Percentiles rank a stretch among this genome's conserved stretches.
These are phyloP conservation scores for Mythimna pallens DNA, from an alignment of 2,888 invertebrate genomes.

Conservation along the genomic window DNA sequence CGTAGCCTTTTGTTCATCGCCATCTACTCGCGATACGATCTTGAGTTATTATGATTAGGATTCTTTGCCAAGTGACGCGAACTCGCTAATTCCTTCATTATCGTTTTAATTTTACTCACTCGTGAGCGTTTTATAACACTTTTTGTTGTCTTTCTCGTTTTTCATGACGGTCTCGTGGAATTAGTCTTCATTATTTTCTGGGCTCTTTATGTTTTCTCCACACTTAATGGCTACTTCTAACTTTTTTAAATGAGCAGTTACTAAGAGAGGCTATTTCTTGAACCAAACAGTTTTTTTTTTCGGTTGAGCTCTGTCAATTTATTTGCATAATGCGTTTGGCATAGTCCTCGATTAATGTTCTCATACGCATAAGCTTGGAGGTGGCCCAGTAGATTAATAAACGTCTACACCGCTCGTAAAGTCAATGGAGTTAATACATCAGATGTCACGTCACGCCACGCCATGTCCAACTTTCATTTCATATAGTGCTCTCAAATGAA, in stretches of 20 bases:
- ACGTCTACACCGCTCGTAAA: constrained; percentile 85
- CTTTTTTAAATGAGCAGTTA: constrained; percentile 5
- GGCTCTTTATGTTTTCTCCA: constrained; percentile 36
- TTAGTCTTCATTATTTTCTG: constrained; percentile 53
- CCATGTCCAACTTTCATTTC: constrained; percentile 84
- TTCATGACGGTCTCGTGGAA: constrained; percentile 45
- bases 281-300: constrained; percentile 8
- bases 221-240: constrained; percentile 21
- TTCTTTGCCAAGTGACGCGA: constrained; percentile 89
- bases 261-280: background rate
- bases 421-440: constrained; percentile 88
- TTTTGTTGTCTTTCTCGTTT: constrained; percentile 64
- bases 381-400: constrained; percentile 86
- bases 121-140: constrained; percentile 70
- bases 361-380: constrained; percentile 75
- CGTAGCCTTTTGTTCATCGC: constrained; percentile 89
- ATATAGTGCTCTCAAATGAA: constrained; percentile 88
- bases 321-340: constrained; percentile 70
- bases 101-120: constrained; percentile 82
- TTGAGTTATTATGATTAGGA: constrained; percentile 91
- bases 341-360: constrained; percentile 79
- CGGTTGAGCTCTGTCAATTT: constrained; percentile 53
- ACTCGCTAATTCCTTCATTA: constrained; percentile 88
- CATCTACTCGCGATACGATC: constrained; percentile 87
- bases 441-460: constrained; percentile 83